A percentile compares a stretch with the other conserved stretches of the same genome.
Evolutionary conservation across 2,888 invertebrate species (phyloP).

Genomic region (Leptopterna dolabrata): DNA sequence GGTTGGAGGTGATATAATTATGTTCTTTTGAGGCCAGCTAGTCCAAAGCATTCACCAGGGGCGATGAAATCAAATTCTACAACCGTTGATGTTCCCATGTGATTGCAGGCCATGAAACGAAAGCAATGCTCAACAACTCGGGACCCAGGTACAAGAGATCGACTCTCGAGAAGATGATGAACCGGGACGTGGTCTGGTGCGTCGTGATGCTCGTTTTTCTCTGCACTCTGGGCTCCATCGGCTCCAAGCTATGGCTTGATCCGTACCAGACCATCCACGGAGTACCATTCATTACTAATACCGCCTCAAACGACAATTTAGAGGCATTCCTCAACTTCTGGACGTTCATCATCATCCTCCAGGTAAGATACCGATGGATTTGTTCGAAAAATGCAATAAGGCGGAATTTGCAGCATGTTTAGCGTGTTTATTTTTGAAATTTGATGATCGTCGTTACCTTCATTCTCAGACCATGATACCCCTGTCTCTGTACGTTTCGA

Average conservation of each 20-base stretch:
- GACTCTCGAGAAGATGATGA: constrained; percentile 91
- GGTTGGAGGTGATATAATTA: no score
- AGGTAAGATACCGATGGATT: no score
- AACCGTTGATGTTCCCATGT: not conserved
- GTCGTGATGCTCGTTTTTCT: constrained; percentile 89
- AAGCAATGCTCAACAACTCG: constrained; percentile 97
- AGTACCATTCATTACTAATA: constrained; percentile 67
- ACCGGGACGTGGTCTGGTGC: constrained; percentile 96
- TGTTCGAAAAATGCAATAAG: no score
- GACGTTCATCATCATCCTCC: constrained; percentile 95
- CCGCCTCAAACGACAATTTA: constrained; percentile 68
- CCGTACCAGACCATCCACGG: constrained; percentile 71
- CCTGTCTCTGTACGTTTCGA: constrained; percentile 93
- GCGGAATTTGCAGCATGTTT: no score
- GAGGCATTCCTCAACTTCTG: constrained; percentile 91
- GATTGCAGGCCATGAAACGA: constrained; percentile 88
- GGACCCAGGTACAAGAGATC: constrained; percentile 95
- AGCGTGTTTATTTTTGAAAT: no score
- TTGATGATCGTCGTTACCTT: no score
- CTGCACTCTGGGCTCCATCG: constrained; percentile 90
- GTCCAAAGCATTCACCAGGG: no score
- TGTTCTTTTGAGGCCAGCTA: no score
- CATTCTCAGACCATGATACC: constrained; percentile 88
- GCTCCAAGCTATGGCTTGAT: constrained; percentile 88
- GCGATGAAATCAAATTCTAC: no score